These are phyloP conservation scores for Stichopus horrens DNA, from an alignment of 53 echinoderm and acorn worm species.

Conservation along the genomic window DNA sequence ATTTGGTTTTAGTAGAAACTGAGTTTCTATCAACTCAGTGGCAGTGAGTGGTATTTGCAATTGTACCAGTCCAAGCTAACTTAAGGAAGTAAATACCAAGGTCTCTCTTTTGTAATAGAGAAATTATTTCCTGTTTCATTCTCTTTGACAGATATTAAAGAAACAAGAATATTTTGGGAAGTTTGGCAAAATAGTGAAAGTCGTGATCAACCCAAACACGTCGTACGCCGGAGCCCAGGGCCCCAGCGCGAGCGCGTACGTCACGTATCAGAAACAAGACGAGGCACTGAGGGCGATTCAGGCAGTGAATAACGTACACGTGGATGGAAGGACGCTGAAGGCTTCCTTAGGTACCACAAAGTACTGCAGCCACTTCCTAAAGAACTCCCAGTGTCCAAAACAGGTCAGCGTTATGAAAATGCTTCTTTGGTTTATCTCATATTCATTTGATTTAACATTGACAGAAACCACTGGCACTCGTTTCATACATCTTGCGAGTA, in stretches of 20 bases:
- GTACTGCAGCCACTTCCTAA: conserved; percentile 98
- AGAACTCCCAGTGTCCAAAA: conserved; percentile 95
- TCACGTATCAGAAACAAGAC: conserved; percentile 87
- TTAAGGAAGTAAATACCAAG: no score
- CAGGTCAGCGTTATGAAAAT: conserved; percentile 48
- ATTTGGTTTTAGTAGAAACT: no score
- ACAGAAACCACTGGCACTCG: not conserved
- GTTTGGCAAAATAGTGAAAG: conserved; percentile 99
- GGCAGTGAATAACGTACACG: conserved; percentile 96
- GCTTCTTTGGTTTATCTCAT: not conserved
- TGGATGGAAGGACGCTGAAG: conserved; percentile 97
- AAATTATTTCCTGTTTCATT: not conserved
- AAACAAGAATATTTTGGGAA: conserved; percentile 99
- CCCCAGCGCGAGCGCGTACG: conserved; percentile 99
- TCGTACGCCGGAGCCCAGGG: conserved; percentile 97
- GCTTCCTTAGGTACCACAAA: conserved; percentile 96
- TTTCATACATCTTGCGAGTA: not conserved
- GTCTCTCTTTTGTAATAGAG: not conserved
- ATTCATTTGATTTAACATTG: not conserved
- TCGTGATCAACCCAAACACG: conserved; percentile 92
- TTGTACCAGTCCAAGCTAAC: no score
- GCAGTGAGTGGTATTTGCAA: no score
- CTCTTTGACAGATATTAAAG: conserved; percentile 68
- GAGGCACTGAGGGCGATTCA: conserved; percentile 94
- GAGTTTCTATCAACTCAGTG: no score